Base-by-base conservation (phyloP, 2,113 vertebrate species). In the Rhagologus leucostigma region DNA sequence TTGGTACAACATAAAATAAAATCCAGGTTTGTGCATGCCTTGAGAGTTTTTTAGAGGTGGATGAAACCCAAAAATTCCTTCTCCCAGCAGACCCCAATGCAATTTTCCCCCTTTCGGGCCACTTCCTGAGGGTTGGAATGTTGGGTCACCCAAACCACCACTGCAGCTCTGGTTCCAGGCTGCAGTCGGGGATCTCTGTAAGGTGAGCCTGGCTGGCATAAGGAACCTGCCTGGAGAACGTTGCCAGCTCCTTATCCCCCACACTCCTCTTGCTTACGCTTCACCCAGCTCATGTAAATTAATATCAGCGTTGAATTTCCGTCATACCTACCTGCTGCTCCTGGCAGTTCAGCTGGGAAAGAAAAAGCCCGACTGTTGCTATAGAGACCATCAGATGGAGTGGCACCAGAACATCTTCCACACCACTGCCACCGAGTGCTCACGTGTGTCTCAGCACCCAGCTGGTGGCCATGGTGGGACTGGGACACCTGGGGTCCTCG, bases 271-370 rank as follows among this genome's bases (percentile, higher is more conserved):
- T 35, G 74, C 90, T 93, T 47, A 35, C 0, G 1, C 65, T 49
- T 81, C 81, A 11, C 37, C 39, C 63, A 32, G 44, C 94, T 97
- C 88, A 79, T 94, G 88, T 65, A 94, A 94, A 82, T 93, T 65
- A 90, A 85, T 80, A 46, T 90, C 4, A 26, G 90, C 32, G 5
- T 95, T 94, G 86, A 30, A 52, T 91, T 94, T 73, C 96, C 6
- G 0, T 56, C 14, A 6, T 57, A 79, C 29, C 75, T 53, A 15
- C 90, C 92, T 76, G 90, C 90, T 97, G 87, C 78, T 90, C 87
- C 30, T 56, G 78, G 82, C 49, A 49, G 22, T 17, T 71, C 57
- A 32, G 3, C 70, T 10, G 32, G 6, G 35, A 47, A 21, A 79
- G 16, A 16, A 39, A n/a, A 67, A 42, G 39, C 46, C 52, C 1